Conservation (phyloP, 2,888 invertebrate genomes). For the Caenorhabditis virilis region DNA sequence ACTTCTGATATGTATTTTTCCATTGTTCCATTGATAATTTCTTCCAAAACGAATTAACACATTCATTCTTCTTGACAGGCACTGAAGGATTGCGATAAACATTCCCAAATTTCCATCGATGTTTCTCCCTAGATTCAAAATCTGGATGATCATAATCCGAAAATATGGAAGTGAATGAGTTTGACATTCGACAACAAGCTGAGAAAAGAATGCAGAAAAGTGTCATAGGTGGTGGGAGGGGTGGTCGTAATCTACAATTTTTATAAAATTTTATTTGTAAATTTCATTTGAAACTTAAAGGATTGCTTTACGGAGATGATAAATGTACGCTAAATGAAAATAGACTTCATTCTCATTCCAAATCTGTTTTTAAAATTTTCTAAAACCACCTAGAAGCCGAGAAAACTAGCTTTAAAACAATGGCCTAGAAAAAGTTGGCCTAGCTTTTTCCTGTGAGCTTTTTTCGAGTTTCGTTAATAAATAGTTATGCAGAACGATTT, state of each 20-base stretch:
- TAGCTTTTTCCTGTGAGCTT: too few species aligned
- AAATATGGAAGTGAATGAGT: constrained; percentile 27
- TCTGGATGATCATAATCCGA: constrained; percentile 55
- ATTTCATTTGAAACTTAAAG: too few species aligned
- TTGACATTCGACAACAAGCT: constrained; percentile 49
- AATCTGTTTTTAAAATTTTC: too few species aligned
- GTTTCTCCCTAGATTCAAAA: constrained; percentile 22
- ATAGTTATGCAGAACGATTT: too few species aligned
- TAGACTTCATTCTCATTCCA: too few species aligned
- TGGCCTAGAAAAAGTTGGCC: too few species aligned
- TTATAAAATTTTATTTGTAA: too few species aligned
- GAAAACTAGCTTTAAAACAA: too few species aligned
- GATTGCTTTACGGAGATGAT: too few species aligned
- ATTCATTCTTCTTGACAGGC: constrained; percentile 42
- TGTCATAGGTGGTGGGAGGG: constrained; percentile 69
- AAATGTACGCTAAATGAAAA: too few species aligned
- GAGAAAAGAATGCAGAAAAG: constrained; percentile 57
- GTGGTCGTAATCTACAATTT: constrained; percentile 60
- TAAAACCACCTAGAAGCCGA: too few species aligned
- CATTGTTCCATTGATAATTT: constrained; percentile 49
- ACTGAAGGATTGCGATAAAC: constrained; percentile 66
- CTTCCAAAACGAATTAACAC: constrained; percentile 42
- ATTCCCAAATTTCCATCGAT: constrained; percentile 31
- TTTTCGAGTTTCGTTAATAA: too few species aligned
- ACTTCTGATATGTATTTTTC: constrained; percentile 31